phyloP scores from a whole-genome alignment of 2,797 vertebrate genomes.

The Varecia variegata region DNA sequence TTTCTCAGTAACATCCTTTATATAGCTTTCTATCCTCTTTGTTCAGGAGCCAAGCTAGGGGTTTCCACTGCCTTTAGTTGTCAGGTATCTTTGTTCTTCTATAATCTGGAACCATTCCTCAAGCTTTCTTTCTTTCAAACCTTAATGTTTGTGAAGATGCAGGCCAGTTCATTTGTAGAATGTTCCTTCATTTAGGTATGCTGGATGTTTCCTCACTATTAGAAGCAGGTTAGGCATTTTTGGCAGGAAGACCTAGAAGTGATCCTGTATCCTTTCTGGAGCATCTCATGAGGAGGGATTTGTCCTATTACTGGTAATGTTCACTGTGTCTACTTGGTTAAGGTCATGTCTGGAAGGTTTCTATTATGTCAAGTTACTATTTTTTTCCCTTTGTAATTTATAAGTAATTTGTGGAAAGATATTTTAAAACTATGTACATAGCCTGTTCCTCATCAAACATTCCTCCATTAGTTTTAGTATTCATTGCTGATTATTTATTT shows the following conservation, averaged over 20 bases:
- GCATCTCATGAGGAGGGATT: not conserved
- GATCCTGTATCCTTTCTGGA: not conserved
- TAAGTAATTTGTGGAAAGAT: not conserved
- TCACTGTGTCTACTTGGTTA: not conserved
- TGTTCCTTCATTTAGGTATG: not conserved
- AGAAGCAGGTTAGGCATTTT: not conserved
- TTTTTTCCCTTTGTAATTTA: not conserved
- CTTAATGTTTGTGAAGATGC: not conserved
- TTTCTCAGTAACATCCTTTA: not conserved
- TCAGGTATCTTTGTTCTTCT: not conserved
- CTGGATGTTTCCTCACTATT: not conserved
- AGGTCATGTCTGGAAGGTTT: not conserved
- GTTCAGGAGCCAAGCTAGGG: not conserved
- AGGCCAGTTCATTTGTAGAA: not conserved
- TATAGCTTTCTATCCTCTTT: not conserved
- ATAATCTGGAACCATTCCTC: not conserved
- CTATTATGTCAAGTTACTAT: not conserved
- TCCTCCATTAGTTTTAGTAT: not conserved
- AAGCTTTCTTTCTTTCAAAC: not conserved
- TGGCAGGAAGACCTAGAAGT: not conserved
- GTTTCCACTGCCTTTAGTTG: too few relatives aligned
- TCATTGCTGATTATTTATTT: not conserved
- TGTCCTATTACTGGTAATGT: too few relatives aligned
- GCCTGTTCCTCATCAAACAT: not conserved
- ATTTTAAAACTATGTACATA: not conserved